phyloP scores from a whole-genome alignment of 2,888 invertebrate genomes.

The Abrostola tripartita region DNA sequence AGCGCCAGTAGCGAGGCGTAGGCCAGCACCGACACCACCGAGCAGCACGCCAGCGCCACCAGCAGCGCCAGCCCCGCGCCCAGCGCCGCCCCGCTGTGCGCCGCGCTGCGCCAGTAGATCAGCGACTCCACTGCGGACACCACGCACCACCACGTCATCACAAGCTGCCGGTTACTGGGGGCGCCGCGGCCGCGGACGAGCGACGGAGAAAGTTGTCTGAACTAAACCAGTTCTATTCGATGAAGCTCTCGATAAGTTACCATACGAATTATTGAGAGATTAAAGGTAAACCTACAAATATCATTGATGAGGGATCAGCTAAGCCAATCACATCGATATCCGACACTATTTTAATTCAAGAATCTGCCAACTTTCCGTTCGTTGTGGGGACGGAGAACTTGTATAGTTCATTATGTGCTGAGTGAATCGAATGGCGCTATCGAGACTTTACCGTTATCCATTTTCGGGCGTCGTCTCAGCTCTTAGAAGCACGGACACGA shows the following conservation, averaged over 20 bases:
- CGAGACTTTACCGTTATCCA: constrained; percentile 37
- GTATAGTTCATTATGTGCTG: constrained; percentile 13
- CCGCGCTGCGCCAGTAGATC: constrained; percentile 99
- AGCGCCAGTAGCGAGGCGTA: constrained; percentile 96
- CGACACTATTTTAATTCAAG: constrained; percentile 14
- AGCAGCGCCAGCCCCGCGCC: constrained; percentile 96
- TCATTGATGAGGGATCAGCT: neutral
- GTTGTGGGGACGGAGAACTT: constrained; percentile 10
- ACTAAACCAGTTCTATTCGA: constrained; percentile 26
- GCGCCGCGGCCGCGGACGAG: neutral
- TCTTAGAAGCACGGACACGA: constrained; percentile 6
- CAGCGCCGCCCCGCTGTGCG: constrained; percentile 97
- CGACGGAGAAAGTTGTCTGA: constrained; percentile 17
- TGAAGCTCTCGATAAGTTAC: constrained; percentile 17
- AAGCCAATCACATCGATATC: neutral
- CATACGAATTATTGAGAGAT: constrained; percentile 1
- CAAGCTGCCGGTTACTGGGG: neutral
- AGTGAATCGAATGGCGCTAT: constrained; percentile 16
- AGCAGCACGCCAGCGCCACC: constrained; percentile 97
- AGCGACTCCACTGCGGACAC: constrained; percentile 94
- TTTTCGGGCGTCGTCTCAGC: constrained; percentile 5
- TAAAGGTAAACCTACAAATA: constrained; percentile 1
- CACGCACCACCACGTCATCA: neutral
- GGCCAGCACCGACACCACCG: constrained; percentile 98
- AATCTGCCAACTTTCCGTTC: constrained; percentile 6